These are phyloP conservation scores for Argyrosomus regius DNA, from an alignment of 2,797 vertebrate species.

Conservation along the genomic window DNA sequence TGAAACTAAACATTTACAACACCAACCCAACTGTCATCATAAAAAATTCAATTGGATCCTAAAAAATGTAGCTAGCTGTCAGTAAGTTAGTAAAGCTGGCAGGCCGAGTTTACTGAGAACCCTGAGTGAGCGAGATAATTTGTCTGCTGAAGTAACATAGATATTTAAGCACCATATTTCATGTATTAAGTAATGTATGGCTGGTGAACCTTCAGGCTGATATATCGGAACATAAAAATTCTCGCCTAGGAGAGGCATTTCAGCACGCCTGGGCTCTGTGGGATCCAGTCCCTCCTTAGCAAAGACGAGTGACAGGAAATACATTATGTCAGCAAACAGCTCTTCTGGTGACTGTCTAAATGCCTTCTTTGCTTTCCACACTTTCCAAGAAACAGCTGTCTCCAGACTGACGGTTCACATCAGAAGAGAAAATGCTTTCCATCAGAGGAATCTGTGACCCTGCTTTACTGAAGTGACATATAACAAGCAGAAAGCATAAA, in stretches of 20 bases:
- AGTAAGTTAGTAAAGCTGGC: constrained; percentile 50
- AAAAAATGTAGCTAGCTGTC: constrained; percentile 44
- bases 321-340: constrained; percentile 48
- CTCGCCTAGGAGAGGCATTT: constrained; percentile 17
- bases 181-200: constrained; percentile 56
- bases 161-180: constrained; percentile 49
- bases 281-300: constrained; percentile 38
- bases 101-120: constrained; percentile 24
- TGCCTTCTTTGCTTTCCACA: constrained; percentile 16
- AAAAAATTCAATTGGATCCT: constrained; percentile 45
- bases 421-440: constrained; percentile 43
- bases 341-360: constrained; percentile 39
- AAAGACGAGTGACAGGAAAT: constrained; percentile 36
- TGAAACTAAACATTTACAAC: constrained; percentile 59
- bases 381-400: constrained; percentile 31
- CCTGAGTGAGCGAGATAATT: constrained; percentile 27
- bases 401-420: constrained; percentile 36
- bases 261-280: constrained; percentile 3
- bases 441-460: constrained; percentile 55
- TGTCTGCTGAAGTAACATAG: constrained; percentile 42
- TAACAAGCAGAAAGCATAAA: constrained; percentile 29
- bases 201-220: constrained; percentile 44
- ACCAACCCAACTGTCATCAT: constrained; percentile 21
- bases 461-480: constrained; percentile 47
- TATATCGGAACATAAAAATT: constrained; percentile 42